Evolutionary conservation across 2,113 vertebrate genomes (phyloP), one percentile per base, ranked within the genome.

Genomic region (Otis tarda): DNA sequence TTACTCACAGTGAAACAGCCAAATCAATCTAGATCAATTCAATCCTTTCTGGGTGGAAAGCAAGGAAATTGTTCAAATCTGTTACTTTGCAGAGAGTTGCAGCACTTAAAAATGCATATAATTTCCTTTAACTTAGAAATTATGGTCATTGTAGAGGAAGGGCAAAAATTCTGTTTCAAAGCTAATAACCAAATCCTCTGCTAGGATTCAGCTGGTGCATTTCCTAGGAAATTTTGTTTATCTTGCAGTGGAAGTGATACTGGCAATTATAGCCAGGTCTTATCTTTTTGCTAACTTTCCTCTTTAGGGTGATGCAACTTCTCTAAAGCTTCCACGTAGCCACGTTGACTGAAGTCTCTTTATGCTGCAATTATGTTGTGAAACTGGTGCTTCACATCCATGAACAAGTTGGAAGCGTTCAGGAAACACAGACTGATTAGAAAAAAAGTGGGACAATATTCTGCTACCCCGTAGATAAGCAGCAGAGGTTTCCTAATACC

Each of bases 1-100:
- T 96, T 95, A 83, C 82, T 96, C 91, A 76, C 82, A 91, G 92
- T 8, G 33, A 93, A 95, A 83, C 86, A 92, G 80, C 76, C 86
- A 94, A 89, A 90, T 95, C 90, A 92, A 65, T 93, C 90, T 47
- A 73, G 94, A 92, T 89, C 80, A 93, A 68, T 87, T 83, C 90
- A 93, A 59, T 71, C 76, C 79, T 89, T 82, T 87, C 83, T 87
- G 75, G 33, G 60, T 53, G 11, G 61, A 94, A 89, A 65, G 85
- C 59, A 87, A 59, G 73, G 30, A 69, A 94, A 92, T 35, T 61
- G 47, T 83, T 95, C 30, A 57, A 75, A 84, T 89, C 33, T 75
- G 47, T 60, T 93, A 31, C 14, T 87, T 87, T 57, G 33, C n/a
- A 37, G 76, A 83, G 56, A 65, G 75, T 68, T 79, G 43, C 61